Evolutionary conservation across 2,113 vertebrate species (phyloP).

Genomic region (Dasypus novemcinctus): DNA sequence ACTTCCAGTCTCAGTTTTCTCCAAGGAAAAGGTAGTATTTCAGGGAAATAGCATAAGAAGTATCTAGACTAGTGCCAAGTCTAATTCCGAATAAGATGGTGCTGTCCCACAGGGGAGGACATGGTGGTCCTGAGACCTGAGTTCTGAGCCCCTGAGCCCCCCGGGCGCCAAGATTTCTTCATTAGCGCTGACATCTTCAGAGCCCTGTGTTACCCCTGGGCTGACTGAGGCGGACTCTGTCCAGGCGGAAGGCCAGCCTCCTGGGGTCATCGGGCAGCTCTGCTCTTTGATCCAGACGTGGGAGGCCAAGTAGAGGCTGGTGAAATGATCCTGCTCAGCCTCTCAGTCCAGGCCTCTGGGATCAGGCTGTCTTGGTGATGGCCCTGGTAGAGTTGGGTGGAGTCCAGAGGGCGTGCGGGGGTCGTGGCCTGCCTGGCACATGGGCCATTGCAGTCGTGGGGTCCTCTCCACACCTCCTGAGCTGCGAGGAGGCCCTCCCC

Average conservation of each 20-base stretch:
- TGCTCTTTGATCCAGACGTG: not conserved
- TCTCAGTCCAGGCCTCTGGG: not conserved
- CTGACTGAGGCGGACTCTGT: not conserved
- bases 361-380: not conserved
- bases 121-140: rapidly evolving
- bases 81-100: rapidly evolving
- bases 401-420: not conserved
- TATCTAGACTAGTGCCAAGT: too few relatives aligned
- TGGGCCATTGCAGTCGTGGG: rapidly evolving
- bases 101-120: not conserved
- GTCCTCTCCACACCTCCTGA: not conserved
- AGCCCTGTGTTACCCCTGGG: rapidly evolving
- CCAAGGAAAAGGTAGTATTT: not conserved
- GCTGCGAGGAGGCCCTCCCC: not conserved
- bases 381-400: too few relatives aligned
- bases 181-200: rapidly evolving
- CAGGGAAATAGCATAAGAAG: not conserved
- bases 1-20: not conserved
- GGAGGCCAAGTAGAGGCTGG: too few relatives aligned
- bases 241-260: not conserved
- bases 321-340: not conserved
- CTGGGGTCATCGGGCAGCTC: not conserved
- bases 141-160: rapidly evolving
- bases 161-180: not conserved
- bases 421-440: not conserved